Conservation (phyloP, 2,113 vertebrate genomes). For the Clarias batrachus region DNA sequence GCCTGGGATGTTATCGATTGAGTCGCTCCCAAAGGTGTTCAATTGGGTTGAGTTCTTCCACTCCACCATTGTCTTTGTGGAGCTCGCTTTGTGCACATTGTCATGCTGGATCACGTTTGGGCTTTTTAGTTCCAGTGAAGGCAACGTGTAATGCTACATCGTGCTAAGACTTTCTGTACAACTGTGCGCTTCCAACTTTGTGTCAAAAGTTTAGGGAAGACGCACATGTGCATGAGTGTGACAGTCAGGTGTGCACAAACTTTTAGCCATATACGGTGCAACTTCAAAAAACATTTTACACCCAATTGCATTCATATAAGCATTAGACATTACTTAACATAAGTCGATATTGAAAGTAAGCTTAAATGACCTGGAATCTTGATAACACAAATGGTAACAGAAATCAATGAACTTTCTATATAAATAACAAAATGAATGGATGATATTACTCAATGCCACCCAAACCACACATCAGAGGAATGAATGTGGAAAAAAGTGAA, state of each 20-base stretch:
- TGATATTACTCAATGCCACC: background rate
- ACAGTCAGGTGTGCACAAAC: background rate
- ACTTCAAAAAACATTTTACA: background rate
- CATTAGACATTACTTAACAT: background rate
- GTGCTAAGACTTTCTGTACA: background rate
- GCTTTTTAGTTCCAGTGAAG: background rate
- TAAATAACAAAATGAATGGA: background rate
- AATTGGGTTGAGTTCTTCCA: background rate
- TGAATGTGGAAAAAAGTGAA: background rate
- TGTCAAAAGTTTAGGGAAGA: background rate
- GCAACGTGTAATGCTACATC: background rate
- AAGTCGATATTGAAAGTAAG: background rate
- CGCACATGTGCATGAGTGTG: background rate
- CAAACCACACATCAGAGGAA: background rate
- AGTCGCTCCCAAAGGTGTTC: background rate
- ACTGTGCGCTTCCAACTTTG: background rate
- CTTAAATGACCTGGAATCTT: background rate
- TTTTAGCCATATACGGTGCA: background rate
- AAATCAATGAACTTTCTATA: background rate
- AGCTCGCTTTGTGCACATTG: background rate
- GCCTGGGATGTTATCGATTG: too few relatives aligned
- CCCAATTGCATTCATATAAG: background rate
- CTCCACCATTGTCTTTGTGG: background rate
- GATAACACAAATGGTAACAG: background rate
- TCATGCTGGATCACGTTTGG: background rate